phyloP scores from a whole-genome alignment of 2,113 vertebrate genomes.

The Lutjanus erythropterus region DNA sequence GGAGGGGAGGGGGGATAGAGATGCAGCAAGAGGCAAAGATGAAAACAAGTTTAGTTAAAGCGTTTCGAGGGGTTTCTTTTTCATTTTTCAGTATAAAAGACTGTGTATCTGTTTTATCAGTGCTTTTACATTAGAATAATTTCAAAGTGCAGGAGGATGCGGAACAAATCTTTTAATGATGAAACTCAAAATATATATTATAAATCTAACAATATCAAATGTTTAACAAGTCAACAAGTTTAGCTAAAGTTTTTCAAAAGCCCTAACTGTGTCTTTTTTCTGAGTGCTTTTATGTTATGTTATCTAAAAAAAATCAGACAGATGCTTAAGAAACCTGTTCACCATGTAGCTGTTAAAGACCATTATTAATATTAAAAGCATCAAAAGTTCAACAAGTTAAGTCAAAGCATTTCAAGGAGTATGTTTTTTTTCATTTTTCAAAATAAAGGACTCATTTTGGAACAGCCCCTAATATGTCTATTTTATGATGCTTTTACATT shows the following conservation, averaged over 20 bases:
- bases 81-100: background rate
- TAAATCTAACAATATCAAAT: no score
- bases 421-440: background rate
- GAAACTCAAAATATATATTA: no score
- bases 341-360: no score
- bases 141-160: no score
- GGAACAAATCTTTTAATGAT: background rate
- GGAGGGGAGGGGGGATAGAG: background rate
- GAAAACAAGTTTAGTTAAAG: conserved; percentile 21
- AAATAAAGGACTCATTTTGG: background rate
- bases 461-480: no score
- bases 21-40: background rate
- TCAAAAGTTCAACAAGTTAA: conserved; percentile 43
- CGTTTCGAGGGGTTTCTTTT: background rate
- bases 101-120: background rate
- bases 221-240: no score
- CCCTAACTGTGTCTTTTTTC: no score
- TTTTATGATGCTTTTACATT: background rate
- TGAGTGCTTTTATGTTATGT: no score
- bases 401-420: background rate
- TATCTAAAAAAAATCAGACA: no score
- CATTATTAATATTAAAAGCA: no score
- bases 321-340: no score
- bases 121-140: background rate
- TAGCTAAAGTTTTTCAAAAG: no score